A percentile compares a stretch with the other conserved stretches of the same genome.
Evolutionary conservation across 2,113 vertebrate species (phyloP).

Genomic region (Polypterus senegalus): DNA sequence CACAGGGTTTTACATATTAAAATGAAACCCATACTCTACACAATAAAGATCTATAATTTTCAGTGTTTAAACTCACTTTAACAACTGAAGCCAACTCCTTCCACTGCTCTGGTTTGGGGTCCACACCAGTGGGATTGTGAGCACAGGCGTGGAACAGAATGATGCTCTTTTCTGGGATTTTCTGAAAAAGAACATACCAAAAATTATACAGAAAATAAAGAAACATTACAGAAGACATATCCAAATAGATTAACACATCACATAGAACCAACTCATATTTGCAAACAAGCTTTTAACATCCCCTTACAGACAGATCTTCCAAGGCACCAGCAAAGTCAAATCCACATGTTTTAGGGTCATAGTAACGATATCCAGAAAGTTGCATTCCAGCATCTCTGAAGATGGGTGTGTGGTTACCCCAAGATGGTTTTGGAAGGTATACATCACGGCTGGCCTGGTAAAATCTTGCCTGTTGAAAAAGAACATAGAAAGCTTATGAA

Average conservation of each 20-base stretch:
- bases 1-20: no score
- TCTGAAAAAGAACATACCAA: constrained; percentile 42
- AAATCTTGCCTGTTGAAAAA: constrained; percentile 67
- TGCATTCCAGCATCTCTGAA: constrained; percentile 91
- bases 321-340: constrained; percentile 85
- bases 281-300: no score
- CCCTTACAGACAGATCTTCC: constrained; percentile 86
- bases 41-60: no score
- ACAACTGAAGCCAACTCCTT: constrained; percentile 69
- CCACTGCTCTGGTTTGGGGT: constrained; percentile 86
- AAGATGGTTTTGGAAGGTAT: constrained; percentile 86
- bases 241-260: no score
- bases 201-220: neutral
- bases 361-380: constrained; percentile 82
- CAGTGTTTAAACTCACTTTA: constrained; percentile 59
- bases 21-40: neutral
- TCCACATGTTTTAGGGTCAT: constrained; percentile 82
- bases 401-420: constrained; percentile 96
- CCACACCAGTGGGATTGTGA: constrained; percentile 94
- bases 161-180: constrained; percentile 86
- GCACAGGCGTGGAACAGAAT: constrained; percentile 87
- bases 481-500: neutral
- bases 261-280: no score
- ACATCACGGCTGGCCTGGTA: constrained; percentile 70
- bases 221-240: no score